These are phyloP conservation scores for Dione vanillae DNA, from an alignment of 2,888 invertebrate species.

Conservation along the genomic window DNA sequence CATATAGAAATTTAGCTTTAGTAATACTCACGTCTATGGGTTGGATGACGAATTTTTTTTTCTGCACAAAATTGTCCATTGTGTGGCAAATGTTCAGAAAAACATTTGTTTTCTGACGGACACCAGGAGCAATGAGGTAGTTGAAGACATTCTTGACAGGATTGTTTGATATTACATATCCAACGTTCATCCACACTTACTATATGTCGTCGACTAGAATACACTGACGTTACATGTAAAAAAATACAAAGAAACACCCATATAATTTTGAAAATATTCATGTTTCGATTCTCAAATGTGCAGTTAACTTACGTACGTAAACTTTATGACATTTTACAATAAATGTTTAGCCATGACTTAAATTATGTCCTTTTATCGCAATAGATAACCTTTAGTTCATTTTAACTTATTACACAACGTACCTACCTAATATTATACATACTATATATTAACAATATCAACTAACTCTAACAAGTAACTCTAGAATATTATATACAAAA, in stretches of 20 bases:
- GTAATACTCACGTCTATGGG: constrained; percentile 59
- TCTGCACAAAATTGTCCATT: constrained; percentile 61
- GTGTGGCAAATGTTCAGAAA: constrained; percentile 57
- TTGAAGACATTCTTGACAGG: constrained; percentile 69
- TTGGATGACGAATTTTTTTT: constrained; percentile 58
- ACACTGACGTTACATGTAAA: constrained; percentile 48
- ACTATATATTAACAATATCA: background rate
- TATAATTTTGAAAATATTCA: constrained; percentile 35
- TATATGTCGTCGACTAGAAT: constrained; percentile 48
- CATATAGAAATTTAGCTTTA: background rate
- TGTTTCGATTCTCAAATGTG: constrained; percentile 13
- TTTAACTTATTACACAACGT: constrained; percentile 49
- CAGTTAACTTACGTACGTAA: constrained; percentile 20
- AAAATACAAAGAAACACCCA: constrained; percentile 45
- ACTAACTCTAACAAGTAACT: no score
- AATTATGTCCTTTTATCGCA: constrained; percentile 57
- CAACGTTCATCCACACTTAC: constrained; percentile 63
- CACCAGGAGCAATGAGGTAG: constrained; percentile 77
- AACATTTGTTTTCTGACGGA: constrained; percentile 64
- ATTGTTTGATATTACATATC: constrained; percentile 69
- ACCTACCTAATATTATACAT: constrained; percentile 39
- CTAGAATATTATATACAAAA: no score
- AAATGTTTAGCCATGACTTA: constrained; percentile 68
- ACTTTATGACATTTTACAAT: constrained; percentile 50
- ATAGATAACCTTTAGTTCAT: constrained; percentile 70